A percentile compares a stretch with the other conserved stretches of the same genome.
phyloP scores from a whole-genome alignment of 2,113 vertebrate genomes.

The Pantherophis guttatus region DNA sequence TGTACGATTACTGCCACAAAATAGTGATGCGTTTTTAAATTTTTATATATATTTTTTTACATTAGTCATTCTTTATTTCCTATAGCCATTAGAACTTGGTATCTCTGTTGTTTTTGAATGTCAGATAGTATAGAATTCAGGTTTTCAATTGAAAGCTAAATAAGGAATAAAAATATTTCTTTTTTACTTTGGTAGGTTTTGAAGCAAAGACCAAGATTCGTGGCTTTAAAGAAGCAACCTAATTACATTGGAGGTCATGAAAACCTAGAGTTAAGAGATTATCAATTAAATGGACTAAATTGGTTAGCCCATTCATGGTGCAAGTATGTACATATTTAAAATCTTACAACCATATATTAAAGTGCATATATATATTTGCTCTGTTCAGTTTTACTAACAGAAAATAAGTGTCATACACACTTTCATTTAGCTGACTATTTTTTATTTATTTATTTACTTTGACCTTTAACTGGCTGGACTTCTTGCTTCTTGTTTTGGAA shows the following conservation, averaged over 20 bases:
- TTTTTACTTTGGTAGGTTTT: conserved; percentile 77
- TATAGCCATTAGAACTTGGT: background rate
- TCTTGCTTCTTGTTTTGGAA: background rate
- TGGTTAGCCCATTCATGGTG: conserved; percentile 99
- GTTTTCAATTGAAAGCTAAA: background rate
- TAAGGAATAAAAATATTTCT: background rate
- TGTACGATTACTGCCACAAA: background rate
- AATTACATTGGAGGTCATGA: conserved; percentile 86
- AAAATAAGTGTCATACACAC: background rate
- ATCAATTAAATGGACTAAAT: conserved; percentile 94
- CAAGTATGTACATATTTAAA: conserved; percentile 82
- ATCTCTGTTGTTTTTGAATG: background rate
- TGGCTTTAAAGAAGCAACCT: conserved; percentile 93
- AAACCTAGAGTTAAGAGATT: conserved; percentile 91
- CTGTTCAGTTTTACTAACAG: background rate
- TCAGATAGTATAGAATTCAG: background rate
- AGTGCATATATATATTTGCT: background rate
- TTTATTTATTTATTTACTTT: background rate
- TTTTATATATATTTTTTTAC: background rate
- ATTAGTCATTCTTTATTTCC: background rate
- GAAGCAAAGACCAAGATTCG: conserved; percentile 93
- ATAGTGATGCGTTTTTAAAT: background rate
- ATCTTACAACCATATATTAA: background rate
- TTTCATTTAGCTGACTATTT: background rate
- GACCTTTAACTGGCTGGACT: background rate